These are phyloP conservation scores for Chamaetylas fuelleborni DNA, from an alignment of 2,113 vertebrate species.

Conservation along the genomic window DNA sequence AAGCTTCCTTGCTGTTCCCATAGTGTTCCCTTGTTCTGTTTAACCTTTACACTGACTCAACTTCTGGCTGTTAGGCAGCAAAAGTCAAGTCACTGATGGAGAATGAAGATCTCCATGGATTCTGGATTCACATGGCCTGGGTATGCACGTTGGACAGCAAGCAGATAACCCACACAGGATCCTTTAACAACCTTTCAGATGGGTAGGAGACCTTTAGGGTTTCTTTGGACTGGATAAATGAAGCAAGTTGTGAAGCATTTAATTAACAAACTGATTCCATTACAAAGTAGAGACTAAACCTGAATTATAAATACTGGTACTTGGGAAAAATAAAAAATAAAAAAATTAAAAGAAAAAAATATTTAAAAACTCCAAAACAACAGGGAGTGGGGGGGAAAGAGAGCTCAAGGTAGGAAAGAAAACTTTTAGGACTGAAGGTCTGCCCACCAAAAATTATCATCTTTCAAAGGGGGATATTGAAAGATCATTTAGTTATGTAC, in stretches of 20 bases:
- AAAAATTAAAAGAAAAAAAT: background rate
- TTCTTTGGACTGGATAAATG: background rate
- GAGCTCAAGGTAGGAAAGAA: background rate
- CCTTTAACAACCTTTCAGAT: background rate
- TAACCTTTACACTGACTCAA: background rate
- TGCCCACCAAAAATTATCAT: accelerated
- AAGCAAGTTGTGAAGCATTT: background rate
- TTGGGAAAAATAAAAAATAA: background rate
- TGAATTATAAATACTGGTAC: background rate
- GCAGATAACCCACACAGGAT: background rate
- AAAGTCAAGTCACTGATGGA: background rate
- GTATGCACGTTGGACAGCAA: background rate
- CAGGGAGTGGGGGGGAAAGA: accelerated
- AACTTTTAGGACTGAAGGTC: background rate
- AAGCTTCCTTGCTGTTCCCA: background rate
- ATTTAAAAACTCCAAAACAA: background rate
- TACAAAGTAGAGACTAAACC: background rate
- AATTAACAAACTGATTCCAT: background rate
- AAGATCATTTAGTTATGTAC: background rate
- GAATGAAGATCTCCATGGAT: background rate
- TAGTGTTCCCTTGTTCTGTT: background rate
- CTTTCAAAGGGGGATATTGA: background rate
- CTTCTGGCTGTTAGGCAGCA: background rate
- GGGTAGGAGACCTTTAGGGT: background rate
- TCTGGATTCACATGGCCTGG: background rate